Evolutionary conservation across 2,888 invertebrate genomes (phyloP).

Genomic region (Ceraclea dissimilis): DNA sequence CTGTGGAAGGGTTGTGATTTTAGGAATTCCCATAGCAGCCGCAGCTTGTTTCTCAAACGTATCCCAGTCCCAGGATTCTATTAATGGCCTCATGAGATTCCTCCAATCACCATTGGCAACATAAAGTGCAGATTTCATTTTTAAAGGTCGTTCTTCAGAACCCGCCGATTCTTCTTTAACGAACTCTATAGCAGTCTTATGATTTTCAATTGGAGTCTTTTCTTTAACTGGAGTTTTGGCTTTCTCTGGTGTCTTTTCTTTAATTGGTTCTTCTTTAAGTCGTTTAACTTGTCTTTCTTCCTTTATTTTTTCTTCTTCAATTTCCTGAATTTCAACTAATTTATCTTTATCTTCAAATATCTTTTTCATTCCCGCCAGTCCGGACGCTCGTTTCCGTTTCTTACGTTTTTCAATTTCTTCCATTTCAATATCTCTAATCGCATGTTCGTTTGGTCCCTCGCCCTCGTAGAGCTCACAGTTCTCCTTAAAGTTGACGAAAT

Average conservation of each 20-base stretch:
- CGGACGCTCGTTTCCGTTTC: constrained; percentile 55
- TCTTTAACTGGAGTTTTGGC: constrained; percentile 26
- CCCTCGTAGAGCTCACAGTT: constrained; percentile 60
- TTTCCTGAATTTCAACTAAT: constrained; percentile 53
- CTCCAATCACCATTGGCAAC: constrained; percentile 50
- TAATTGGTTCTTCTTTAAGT: constrained; percentile 26
- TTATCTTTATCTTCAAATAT: constrained; percentile 73
- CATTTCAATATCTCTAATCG: constrained; percentile 53
- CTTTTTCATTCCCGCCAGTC: constrained; percentile 57
- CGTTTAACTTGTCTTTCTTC: constrained; percentile 35
- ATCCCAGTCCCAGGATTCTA: constrained; percentile 59
- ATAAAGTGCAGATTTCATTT: constrained; percentile 43
- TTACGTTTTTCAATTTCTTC: constrained; percentile 49
- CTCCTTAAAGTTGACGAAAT: constrained; percentile 53
- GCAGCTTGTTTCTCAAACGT: constrained; percentile 53
- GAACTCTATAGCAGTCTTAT: constrained; percentile 7
- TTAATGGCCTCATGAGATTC: constrained; percentile 55
- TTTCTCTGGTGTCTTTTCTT: constrained; percentile 1
- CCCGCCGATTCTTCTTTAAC: constrained; percentile 27
- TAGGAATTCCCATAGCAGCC: constrained; percentile 44
- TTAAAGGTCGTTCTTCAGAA: constrained; percentile 33
- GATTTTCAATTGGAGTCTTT: constrained; percentile 26
- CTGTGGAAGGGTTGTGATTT: constrained; percentile 40
- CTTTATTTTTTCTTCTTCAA: constrained; percentile 49
- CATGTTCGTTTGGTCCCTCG: constrained; percentile 60